Evolutionary conservation across 2,113 vertebrate genomes (phyloP).

Genomic region (Apistogramma diplotaenia): DNA sequence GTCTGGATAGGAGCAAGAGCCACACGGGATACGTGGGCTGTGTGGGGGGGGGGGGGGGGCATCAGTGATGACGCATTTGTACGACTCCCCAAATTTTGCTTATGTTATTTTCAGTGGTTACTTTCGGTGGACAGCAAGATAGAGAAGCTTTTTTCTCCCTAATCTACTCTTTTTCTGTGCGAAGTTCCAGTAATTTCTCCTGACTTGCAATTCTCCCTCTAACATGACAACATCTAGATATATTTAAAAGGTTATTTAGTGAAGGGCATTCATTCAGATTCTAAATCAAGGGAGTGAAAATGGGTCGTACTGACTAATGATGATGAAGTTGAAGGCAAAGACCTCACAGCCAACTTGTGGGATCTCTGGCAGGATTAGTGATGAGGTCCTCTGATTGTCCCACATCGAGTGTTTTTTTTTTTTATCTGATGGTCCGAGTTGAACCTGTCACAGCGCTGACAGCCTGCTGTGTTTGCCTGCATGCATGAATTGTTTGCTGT

Average conservation of each 20-base stretch:
- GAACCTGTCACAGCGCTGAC: neutral
- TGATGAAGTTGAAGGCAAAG: conserved; percentile 19
- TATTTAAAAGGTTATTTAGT: neutral
- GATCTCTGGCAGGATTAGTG: conserved; percentile 19
- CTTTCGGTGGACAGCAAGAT: neutral
- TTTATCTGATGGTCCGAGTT: conserved; percentile 11
- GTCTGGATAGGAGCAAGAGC: too few relatives aligned
- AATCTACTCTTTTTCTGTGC: neutral
- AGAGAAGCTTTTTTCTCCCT: neutral
- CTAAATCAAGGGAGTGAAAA: neutral
- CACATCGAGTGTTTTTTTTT: neutral
- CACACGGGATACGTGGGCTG: too few relatives aligned
- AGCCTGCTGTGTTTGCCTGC: neutral
- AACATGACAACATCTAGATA: neutral
- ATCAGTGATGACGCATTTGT: neutral
- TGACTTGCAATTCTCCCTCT: neutral
- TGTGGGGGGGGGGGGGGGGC: neutral
- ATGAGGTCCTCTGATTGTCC: conserved; percentile 6
- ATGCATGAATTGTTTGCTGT: neutral
- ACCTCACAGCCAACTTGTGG: neutral
- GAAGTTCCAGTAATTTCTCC: neutral
- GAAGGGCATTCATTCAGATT: conserved; percentile 3
- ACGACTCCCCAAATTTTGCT: neutral
- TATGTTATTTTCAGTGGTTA: neutral
- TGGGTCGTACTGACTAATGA: neutral